Percentiles rank a stretch among this genome's conserved stretches.
Evolutionary conservation across 2,888 invertebrate species (phyloP).

Genomic region (Mylabris sibirica): DNA sequence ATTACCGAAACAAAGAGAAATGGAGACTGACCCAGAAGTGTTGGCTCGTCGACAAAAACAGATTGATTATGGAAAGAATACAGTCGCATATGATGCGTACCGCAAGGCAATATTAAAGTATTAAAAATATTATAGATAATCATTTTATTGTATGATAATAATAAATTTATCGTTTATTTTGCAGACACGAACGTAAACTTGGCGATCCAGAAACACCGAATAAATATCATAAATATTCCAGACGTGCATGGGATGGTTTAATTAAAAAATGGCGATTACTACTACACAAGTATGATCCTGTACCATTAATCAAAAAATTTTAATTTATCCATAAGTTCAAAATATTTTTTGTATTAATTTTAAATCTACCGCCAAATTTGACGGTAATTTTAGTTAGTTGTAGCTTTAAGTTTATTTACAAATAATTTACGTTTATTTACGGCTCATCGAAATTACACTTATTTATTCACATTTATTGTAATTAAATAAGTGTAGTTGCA

Average conservation of each 20-base stretch:
- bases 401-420: neutral
- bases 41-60: conserved; percentile 87
- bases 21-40: conserved; percentile 76
- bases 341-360: neutral
- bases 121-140: too few species aligned
- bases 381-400: neutral
- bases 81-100: conserved; percentile 84
- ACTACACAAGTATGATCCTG: conserved; percentile 80
- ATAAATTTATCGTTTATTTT: conserved; percentile 44
- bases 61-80: conserved; percentile 95
- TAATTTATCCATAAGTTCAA: neutral
- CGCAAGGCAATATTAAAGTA: conserved; percentile 73
- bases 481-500: too few species aligned
- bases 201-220: conserved; percentile 91
- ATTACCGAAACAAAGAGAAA: conserved; percentile 49
- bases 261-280: conserved; percentile 87
- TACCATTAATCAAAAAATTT: conserved; percentile 15
- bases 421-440: too few species aligned
- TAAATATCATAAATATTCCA: conserved; percentile 85
- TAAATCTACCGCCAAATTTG: neutral
- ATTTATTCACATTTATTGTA: too few species aligned
- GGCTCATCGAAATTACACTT: too few species aligned
- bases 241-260: conserved; percentile 92
- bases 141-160: neutral
- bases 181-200: conserved; percentile 68